Base-by-base conservation (phyloP, 2,113 vertebrate genomes). In the Amblyopsis rosae region DNA sequence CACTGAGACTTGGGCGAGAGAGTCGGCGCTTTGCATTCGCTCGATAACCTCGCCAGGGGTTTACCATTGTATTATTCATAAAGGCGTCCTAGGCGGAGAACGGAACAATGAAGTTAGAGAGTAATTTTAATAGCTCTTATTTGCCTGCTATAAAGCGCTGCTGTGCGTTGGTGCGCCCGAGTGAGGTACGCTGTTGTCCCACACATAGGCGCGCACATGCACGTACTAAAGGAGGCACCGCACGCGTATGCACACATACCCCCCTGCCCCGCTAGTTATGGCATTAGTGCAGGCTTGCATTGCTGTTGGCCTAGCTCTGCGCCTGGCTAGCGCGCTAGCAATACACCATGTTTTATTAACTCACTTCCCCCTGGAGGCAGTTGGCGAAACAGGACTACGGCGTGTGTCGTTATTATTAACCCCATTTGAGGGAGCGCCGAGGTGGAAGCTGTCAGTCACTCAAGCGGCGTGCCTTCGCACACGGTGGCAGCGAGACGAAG, bases 371-470 rank as follows among this genome's bases (percentile, higher is more conserved):
- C 76, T 59, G 8, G 68, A 46, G 67, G 79, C 67, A 47, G 16
- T 67, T 35, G 16, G 68, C 53, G 50, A 66, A 62, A 71, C 60
- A 71, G 16, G 67, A 57, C 68, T 11, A 3, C 70, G 59, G 47
- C 60, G 16, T 72, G 86, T 2, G 26, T 26, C 26, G 26, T 83
- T 47, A 73, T 83, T 82, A 86, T 90, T 89, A 87, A 87, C 82
- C 78, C 67, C 63, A 62, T 78, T 79, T 82, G 9, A 33, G 1
- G 33, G 17, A 10, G 63, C 51, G 41, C 59, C 3, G 8, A 74
- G 46, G 65, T 35, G 64, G 74, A 75, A 51, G 26, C 47, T 53
- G 46, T 65, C 57, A 59, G 59, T 69, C 58, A 47, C 12, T 57
- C 15, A 19, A 13, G 7, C 47, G 19, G 15, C 70, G 13, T 55